Conservation (phyloP, 2,888 invertebrate genomes). For the Charanyca ferruginea region DNA sequence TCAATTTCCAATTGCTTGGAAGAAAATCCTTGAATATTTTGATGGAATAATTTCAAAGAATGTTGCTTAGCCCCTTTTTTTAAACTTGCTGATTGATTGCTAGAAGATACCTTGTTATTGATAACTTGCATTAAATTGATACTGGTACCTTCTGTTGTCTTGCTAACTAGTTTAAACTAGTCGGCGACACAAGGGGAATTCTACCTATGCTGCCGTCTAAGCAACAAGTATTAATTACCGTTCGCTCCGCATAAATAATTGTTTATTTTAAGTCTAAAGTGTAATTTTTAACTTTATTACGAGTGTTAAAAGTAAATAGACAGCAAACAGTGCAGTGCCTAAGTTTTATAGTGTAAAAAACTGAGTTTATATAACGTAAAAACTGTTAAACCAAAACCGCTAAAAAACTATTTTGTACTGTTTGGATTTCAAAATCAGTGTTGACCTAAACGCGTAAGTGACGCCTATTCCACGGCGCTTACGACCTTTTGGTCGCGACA, state of each 20-base stretch:
- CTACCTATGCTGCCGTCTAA: no score
- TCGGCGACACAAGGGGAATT: no score
- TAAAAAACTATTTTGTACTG: neutral
- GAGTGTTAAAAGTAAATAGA: neutral
- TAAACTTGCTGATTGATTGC: no score
- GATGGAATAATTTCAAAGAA: no score
- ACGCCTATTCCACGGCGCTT: neutral
- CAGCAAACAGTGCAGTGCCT: neutral
- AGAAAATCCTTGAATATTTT: no score
- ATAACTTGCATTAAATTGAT: no score
- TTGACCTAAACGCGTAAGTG: conserved; percentile 1
- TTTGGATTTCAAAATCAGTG: neutral
- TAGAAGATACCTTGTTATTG: no score
- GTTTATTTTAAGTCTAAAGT: neutral
- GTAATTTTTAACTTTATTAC: neutral
- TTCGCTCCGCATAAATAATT: neutral
- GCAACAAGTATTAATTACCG: neutral
- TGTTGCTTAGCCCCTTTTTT: no score
- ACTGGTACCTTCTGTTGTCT: no score
- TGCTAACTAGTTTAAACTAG: no score
- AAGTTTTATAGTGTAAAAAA: neutral
- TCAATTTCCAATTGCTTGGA: no score
- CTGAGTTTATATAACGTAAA: neutral
- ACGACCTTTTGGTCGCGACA: neutral
- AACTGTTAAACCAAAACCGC: neutral